Evolutionary conservation across 2,797 vertebrate genomes (phyloP).

Genomic region (Falco biarmicus): DNA sequence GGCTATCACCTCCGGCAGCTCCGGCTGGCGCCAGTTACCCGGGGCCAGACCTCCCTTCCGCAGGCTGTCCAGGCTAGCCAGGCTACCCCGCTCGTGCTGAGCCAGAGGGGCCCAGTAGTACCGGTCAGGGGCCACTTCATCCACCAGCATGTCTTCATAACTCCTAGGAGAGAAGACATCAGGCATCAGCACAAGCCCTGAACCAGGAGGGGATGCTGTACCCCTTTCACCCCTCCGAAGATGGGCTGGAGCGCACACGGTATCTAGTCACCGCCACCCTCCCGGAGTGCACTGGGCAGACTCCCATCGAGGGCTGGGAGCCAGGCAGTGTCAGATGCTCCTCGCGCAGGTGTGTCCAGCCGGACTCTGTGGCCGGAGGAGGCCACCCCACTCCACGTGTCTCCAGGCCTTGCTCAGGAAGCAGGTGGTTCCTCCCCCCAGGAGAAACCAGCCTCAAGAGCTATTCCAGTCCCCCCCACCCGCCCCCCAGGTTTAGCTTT

Average conservation of each 20-base stretch:
- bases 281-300: fast-evolving
- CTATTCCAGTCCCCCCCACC: neutral
- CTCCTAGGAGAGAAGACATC: constrained; percentile 80
- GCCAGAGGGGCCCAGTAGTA: constrained; percentile 93
- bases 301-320: neutral
- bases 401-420: neutral
- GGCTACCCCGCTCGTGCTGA: constrained; percentile 91
- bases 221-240: neutral
- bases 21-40: constrained; percentile 89
- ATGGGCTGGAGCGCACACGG: neutral
- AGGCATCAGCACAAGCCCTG: fast-evolving
- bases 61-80: constrained; percentile 96
- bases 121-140: constrained; percentile 84
- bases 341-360: neutral
- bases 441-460: neutral
- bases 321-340: fast-evolving
- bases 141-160: constrained; percentile 92
- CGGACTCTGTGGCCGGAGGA: fast-evolving
- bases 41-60: constrained; percentile 84
- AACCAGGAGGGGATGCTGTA: too few relatives aligned
- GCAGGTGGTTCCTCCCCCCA: fast-evolving
- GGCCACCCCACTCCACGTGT: too few relatives aligned
- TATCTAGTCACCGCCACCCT: too few relatives aligned
- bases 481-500: neutral
- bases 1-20: constrained; percentile 93